These are phyloP conservation scores for Fundulus diaphanus DNA, from an alignment of 2,797 vertebrate species.

Conservation along the genomic window DNA sequence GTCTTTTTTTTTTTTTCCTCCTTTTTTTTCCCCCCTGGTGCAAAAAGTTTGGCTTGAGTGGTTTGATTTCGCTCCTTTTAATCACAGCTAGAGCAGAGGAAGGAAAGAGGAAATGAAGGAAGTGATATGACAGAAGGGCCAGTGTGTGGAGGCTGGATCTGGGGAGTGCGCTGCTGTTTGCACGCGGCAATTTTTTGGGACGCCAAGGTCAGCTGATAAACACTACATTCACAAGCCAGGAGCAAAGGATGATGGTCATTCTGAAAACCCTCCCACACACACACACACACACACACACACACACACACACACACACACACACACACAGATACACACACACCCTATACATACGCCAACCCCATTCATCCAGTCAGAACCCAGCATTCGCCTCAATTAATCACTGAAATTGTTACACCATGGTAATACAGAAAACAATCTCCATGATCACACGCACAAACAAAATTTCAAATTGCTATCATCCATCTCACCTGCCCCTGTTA, in stretches of 20 bases:
- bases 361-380: conserved; percentile 42
- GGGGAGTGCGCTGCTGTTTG: conserved; percentile 43
- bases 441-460: conserved; percentile 83
- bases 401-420: conserved; percentile 71
- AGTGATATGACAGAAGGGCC: conserved; percentile 60
- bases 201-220: conserved; percentile 73
- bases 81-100: conserved; percentile 67
- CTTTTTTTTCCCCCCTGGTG: conserved; percentile 26
- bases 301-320: neutral
- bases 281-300: neutral
- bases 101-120: conserved; percentile 68
- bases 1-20: neutral
- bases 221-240: conserved; percentile 58
- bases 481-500: conserved; percentile 78
- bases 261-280: conserved; percentile 16
- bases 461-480: conserved; percentile 83
- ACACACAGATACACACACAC: neutral
- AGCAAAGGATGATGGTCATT: conserved; percentile 35
- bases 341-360: neutral
- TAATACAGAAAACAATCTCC: conserved; percentile 82
- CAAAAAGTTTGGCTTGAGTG: conserved; percentile 47
- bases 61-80: conserved; percentile 60
- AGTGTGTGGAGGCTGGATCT: conserved; percentile 58
- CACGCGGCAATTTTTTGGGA: conserved; percentile 42
- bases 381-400: conserved; percentile 75